These are phyloP conservation scores for Drosophila tsacasi DNA, from an alignment of 1,140 invertebrate species.

Conservation along the genomic window DNA sequence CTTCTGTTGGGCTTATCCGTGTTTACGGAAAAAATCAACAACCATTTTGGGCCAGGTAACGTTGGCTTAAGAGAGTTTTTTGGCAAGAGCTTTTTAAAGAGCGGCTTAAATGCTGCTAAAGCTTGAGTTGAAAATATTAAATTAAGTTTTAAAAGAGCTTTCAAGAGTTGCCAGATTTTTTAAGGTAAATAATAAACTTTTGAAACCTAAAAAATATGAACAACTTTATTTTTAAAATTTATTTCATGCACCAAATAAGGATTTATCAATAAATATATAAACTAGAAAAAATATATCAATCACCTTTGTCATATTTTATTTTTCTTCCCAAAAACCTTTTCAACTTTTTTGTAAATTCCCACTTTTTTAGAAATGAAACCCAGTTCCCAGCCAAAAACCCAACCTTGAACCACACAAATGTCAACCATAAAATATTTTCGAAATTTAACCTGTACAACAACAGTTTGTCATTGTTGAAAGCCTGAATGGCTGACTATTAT, in stretches of 20 bases:
- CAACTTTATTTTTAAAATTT: neutral
- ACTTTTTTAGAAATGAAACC: neutral
- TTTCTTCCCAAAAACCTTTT: neutral
- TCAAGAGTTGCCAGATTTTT: constrained; percentile 38
- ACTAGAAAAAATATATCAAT: neutral
- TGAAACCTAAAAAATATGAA: neutral
- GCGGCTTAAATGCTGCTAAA: neutral
- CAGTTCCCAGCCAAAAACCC: constrained; percentile 1
- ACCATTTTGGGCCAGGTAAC: neutral
- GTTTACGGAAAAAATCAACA: constrained; percentile 11
- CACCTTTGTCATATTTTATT: neutral
- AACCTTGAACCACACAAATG: constrained; percentile 18
- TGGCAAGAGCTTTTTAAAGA: constrained; percentile 15
- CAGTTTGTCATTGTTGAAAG: constrained; percentile 8
- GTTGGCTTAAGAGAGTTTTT: constrained; percentile 9
- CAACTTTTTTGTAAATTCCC: neutral
- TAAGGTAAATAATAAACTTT: constrained; percentile 1
- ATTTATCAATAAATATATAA: neutral
- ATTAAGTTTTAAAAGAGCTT: constrained; percentile 1
- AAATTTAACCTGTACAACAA: constrained; percentile 4
- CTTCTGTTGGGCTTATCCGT: constrained; percentile 3
- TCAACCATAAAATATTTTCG: constrained; percentile 12
- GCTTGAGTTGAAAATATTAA: constrained; percentile 6
- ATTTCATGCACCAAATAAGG: neutral
- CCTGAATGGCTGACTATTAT: constrained; percentile 20